phyloP scores from a whole-genome alignment of 53 echinoderm and acorn worm species.

The Luidia sarsii region DNA sequence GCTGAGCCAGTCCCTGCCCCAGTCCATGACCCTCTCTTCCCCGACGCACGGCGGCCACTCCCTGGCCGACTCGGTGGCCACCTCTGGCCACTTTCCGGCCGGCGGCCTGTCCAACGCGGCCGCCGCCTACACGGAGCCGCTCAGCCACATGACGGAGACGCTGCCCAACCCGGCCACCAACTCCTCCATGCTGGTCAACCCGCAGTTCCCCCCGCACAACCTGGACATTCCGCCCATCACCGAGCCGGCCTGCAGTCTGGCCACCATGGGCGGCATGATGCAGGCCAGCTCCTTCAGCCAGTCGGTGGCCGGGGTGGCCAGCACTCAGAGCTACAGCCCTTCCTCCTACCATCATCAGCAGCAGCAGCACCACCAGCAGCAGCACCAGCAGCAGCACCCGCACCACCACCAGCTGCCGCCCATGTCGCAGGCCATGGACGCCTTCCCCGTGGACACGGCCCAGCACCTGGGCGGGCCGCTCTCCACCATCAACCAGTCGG shows the following conservation, averaged over 20 bases:
- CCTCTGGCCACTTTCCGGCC: conserved; percentile 76
- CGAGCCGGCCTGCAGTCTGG: conserved; percentile 62
- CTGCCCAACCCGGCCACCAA: conserved; percentile 75
- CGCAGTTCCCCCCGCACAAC: conserved; percentile 97
- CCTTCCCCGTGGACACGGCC: conserved; percentile 50
- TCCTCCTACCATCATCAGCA: too few species aligned
- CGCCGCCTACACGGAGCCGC: conserved; percentile 73
- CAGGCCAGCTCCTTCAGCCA: conserved; percentile 64
- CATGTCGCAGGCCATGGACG: conserved; percentile 49
- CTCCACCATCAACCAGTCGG: conserved; percentile 84
- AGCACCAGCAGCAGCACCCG: too few species aligned
- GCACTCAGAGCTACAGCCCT: conserved; percentile 64
- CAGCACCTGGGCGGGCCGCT: conserved; percentile 56
- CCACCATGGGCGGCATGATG: conserved; percentile 56
- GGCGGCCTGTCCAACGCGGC: conserved; percentile 52
- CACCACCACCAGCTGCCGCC: conserved; percentile 85
- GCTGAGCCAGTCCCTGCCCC: conserved; percentile 59
- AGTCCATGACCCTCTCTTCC: conserved; percentile 67
- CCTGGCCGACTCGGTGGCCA: conserved; percentile 70
- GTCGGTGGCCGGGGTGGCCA: conserved; percentile 40
- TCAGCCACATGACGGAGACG: conserved; percentile 91
- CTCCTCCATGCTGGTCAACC: conserved; percentile 74
- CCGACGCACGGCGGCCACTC: conserved; percentile 61
- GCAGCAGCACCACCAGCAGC: too few species aligned
- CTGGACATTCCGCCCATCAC: conserved; percentile 96